Percentiles rank a stretch among this genome's conserved stretches.
These are phyloP conservation scores for Aleiodes alternator DNA, from an alignment of 2,888 invertebrate genomes.

Conservation along the genomic window DNA sequence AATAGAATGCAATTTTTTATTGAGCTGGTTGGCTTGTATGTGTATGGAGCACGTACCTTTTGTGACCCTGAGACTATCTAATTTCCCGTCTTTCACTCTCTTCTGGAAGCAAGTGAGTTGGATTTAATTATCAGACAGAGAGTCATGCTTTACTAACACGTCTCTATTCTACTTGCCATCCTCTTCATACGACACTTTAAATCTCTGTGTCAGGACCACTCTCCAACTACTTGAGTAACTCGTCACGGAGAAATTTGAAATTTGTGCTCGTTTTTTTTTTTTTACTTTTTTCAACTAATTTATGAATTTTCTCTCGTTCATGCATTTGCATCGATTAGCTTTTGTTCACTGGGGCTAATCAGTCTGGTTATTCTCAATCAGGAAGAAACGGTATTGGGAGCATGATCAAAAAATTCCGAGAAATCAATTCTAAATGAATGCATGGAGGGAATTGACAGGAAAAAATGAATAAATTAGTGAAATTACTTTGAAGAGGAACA, in stretches of 20 bases:
- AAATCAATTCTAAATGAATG: not conserved
- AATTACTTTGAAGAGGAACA: conserved; percentile 9
- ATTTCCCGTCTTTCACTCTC: conserved; percentile 8
- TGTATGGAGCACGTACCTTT: not conserved
- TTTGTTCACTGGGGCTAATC: no score
- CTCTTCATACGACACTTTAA: conserved; percentile 1
- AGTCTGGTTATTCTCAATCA: no score
- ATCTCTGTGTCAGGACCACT: no score
- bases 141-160: not conserved
- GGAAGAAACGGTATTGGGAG: no score
- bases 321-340: no score
- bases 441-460: not conserved
- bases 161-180: conserved; percentile 15
- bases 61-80: conserved; percentile 12
- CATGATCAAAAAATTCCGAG: no score
- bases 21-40: not conserved
- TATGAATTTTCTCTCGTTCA: no score
- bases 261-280: no score
- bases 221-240: no score
- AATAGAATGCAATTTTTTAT: no score
- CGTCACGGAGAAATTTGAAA: no score
- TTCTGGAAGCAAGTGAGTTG: not conserved
- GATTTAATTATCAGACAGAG: conserved; percentile 21
- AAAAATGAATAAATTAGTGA: conserved; percentile 3
- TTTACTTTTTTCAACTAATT: no score